A percentile compares a stretch with the other conserved stretches of the same genome.
Evolutionary conservation across 1,140 invertebrate species (phyloP).

Genomic region (Plutomurus gul): DNA sequence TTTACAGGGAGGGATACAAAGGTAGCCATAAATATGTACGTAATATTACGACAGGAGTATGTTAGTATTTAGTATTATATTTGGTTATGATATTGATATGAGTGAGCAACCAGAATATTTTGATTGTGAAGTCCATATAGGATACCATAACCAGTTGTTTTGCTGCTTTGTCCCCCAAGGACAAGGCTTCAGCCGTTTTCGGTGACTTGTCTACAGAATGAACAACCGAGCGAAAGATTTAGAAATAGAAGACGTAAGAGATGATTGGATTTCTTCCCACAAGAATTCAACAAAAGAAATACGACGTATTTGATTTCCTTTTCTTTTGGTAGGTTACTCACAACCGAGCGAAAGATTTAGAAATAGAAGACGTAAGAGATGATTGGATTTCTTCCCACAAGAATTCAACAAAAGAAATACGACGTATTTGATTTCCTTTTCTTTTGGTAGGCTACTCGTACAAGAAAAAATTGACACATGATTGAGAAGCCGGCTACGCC

Average conservation of each 20-base stretch:
- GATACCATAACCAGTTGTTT: no score
- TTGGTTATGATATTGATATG: no score
- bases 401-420: neutral
- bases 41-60: no score
- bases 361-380: neutral
- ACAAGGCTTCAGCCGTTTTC: neutral
- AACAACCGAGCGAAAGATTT: neutral
- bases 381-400: neutral
- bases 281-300: slow-evolving; percentile 31
- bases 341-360: neutral
- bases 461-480: no score
- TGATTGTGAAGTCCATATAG: no score
- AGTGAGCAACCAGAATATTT: neutral
- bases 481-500: no score
- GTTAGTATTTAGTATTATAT: no score
- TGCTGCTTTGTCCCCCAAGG: neutral
- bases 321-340: no score
- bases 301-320: neutral
- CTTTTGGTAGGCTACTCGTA: no score
- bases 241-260: neutral
- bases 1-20: no score
- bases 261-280: slow-evolving; percentile 31
- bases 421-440: neutral
- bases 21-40: no score
- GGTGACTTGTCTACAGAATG: neutral